phyloP scores from a whole-genome alignment of 2,113 vertebrate genomes.

The Brachirus orientalis region DNA sequence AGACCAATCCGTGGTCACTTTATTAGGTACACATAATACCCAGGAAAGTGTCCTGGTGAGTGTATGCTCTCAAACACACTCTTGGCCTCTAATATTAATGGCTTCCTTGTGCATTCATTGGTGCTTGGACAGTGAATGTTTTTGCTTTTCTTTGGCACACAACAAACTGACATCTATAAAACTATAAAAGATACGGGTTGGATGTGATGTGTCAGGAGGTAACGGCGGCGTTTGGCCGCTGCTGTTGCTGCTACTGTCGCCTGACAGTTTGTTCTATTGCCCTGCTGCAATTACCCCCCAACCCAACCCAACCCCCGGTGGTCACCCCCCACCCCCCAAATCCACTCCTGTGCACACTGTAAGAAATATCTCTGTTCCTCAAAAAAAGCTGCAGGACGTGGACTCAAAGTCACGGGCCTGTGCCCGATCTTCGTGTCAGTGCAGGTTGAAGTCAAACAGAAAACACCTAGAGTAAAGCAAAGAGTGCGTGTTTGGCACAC shows the following conservation, averaged over 20 bases:
- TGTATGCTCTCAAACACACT: too few relatives aligned
- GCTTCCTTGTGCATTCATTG: too few relatives aligned
- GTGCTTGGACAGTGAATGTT: too few relatives aligned
- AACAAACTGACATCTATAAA: too few relatives aligned
- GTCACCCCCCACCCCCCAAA: conserved; percentile 37
- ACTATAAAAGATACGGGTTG: background rate
- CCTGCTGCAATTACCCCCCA: conserved; percentile 36
- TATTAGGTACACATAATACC: too few relatives aligned
- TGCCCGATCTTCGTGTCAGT: background rate
- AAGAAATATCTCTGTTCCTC: conserved; percentile 19
- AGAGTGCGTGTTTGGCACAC: background rate
- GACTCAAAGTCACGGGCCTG: too few relatives aligned
- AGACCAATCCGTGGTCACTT: too few relatives aligned
- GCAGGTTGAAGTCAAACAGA: background rate
- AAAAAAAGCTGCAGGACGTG: background rate
- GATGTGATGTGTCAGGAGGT: background rate
- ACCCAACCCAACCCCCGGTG: background rate
- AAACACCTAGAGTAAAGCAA: background rate
- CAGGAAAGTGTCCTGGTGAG: too few relatives aligned
- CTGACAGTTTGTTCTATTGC: conserved; percentile 57
- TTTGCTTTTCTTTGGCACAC: too few relatives aligned
- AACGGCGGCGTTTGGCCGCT: conserved; percentile 46
- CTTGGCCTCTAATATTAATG: too few relatives aligned
- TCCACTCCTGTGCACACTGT: conserved; percentile 13
- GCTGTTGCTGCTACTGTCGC: conserved; percentile 9